Percentiles rank a stretch among this genome's conserved stretches.
These are phyloP conservation scores for Epizoanthus illoricatus DNA, from an alignment of 92 coral and sea anemone species.

Conservation along the genomic window DNA sequence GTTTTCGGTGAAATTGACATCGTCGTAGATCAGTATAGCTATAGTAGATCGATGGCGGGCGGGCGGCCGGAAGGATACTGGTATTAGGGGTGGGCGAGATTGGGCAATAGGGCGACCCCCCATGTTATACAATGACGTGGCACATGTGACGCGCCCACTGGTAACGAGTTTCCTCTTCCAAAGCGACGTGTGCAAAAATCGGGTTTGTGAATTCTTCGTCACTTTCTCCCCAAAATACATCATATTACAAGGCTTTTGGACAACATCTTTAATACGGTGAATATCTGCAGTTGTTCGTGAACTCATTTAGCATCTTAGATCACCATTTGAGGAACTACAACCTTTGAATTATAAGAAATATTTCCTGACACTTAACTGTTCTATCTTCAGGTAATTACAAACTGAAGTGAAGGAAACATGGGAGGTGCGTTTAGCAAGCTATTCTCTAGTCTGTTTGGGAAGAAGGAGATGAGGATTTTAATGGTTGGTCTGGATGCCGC, in stretches of 20 bases:
- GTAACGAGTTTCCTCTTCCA: constrained; percentile 69
- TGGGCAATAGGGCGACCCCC: constrained; percentile 58
- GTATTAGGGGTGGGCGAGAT: background rate
- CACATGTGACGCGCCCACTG: constrained; percentile 99
- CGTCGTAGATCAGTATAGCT: too few relatives aligned
- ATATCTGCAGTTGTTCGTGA: background rate
- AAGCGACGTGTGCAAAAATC: constrained; percentile 73
- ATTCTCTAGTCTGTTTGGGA: constrained; percentile 82
- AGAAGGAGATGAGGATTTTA: constrained; percentile 97
- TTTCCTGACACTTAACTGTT: constrained; percentile 28
- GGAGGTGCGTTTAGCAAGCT: constrained; percentile 69
- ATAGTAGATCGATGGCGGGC: too few relatives aligned
- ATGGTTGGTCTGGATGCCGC: constrained; percentile 18
- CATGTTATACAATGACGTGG: constrained; percentile 95
- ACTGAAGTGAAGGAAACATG: constrained; percentile 43
- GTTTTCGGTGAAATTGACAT: too few relatives aligned
- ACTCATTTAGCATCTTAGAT: background rate
- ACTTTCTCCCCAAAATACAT: constrained; percentile 6
- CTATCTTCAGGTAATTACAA: constrained; percentile 30
- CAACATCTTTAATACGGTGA: background rate
- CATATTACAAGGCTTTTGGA: background rate
- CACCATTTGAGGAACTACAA: background rate
- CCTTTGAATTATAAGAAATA: background rate
- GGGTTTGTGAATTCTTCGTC: constrained; percentile 50
- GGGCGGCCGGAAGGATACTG: too few relatives aligned